Base-by-base conservation (phyloP, 2,113 vertebrate species). In the Elanoides forficatus region DNA sequence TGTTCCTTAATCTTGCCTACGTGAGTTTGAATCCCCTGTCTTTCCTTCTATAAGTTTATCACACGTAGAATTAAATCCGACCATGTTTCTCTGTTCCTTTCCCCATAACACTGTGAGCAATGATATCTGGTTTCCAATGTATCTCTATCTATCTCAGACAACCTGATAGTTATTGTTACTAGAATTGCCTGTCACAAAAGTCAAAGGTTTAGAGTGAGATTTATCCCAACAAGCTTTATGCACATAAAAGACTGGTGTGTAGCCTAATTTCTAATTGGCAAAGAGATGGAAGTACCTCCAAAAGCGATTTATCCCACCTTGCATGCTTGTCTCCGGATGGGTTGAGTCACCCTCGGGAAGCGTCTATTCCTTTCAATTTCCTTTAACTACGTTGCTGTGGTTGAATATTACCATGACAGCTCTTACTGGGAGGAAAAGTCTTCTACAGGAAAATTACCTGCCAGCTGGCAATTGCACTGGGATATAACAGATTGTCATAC, bases 401-500 rank as follows among this genome's bases (percentile, higher is more conserved):
- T 55, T 81, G 72, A 63, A 55, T 84, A 95, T 89, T 91, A 23
- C 36, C 50, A 50, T 68, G 65, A 71, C n/a, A 81, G 47, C 0
- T 0, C 47, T 81, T 79, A 79, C 55, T 63, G 30, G 83, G 81
- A 84, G 59, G n/a, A 87, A 95, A 71, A 93, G 63, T 71, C 81
- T 91, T 95, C 45, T 59, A 25, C 50, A 67, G 67, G 65, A 89
- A 95, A 93, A 89, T 91, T 89, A 62, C 50, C 72, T 95, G 81
- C 73, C 89, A 94, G 20, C 55, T 71, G 47, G 72, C 7, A 34
- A 74, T 85, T 75, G 45, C 59, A 58, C 25, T 3, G 23, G 47
- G 52, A 9, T 83, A 10, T 63, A 91, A 81, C 75, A 80, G 82
- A 76, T 83, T 90, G 79, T 66, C 80, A 53, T 40, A 36, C 23